Conservation (phyloP, 2,797 vertebrate species). For the Bucorvus abyssinicus region DNA sequence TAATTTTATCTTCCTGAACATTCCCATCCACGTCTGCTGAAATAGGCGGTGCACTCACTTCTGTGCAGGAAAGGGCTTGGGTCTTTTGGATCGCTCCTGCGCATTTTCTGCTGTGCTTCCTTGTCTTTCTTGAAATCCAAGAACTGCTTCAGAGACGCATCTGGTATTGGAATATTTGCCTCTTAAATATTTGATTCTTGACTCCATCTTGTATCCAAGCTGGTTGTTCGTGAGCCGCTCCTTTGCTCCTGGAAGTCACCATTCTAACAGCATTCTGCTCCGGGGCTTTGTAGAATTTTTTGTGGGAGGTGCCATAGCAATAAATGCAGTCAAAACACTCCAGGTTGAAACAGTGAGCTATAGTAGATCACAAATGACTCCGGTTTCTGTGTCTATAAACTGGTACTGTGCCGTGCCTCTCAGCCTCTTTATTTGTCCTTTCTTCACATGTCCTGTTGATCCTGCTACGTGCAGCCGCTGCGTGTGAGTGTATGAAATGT, state of each 20-base stretch:
- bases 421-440: not conserved
- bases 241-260: not conserved
- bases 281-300: not conserved
- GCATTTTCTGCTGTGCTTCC: not conserved
- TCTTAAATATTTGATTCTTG: slow-evolving; percentile 50
- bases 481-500: accelerated
- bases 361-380: not conserved
- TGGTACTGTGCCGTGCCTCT: not conserved
- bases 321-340: not conserved
- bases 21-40: not conserved
- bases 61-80: not conserved
- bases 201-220: slow-evolving; percentile 60
- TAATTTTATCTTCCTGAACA: slow-evolving; percentile 1
- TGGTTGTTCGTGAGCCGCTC: not conserved
- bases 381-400: not conserved
- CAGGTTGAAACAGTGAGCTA: not conserved
- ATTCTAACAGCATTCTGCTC: not conserved
- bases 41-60: not conserved
- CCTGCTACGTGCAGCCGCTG: not conserved
- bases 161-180: not conserved
- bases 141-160: not conserved
- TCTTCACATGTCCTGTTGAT: not conserved
- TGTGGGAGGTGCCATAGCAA: not conserved
- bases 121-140: not conserved
- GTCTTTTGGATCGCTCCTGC: not conserved